A percentile compares a stretch with the other conserved stretches of the same genome.
Conservation (phyloP, 2,888 invertebrate species). For the Euproctis similis region DNA sequence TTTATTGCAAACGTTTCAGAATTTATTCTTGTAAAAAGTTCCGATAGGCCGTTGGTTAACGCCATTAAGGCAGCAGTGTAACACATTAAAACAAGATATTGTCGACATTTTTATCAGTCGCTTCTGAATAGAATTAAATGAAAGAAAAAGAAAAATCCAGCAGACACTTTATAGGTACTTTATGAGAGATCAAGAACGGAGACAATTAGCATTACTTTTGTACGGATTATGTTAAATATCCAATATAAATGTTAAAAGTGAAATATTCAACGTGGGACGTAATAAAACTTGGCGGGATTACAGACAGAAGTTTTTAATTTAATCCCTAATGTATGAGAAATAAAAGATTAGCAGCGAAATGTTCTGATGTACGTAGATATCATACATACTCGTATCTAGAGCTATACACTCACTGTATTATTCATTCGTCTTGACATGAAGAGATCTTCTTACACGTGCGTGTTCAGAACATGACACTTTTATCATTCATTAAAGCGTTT, state of each 20-base stretch:
- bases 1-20: no score
- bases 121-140: conserved; percentile 10
- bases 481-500: no score
- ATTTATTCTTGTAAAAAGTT: no score
- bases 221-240: conserved; percentile 48
- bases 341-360: conserved; percentile 19
- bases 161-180: conserved; percentile 6
- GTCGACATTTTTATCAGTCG: neutral
- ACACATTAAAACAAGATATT: conserved; percentile 7
- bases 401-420: conserved; percentile 30
- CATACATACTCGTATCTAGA: no score
- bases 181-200: conserved; percentile 10
- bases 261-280: conserved; percentile 31
- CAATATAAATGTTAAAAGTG: conserved; percentile 52
- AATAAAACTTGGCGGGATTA: conserved; percentile 45
- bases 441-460: conserved; percentile 13
- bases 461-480: conserved; percentile 16
- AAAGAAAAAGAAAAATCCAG: conserved; percentile 9
- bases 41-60: no score
- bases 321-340: conserved; percentile 34
- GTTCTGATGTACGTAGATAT: no score
- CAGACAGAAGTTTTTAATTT: conserved; percentile 43
- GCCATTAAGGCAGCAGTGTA: neutral
- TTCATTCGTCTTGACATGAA: conserved; percentile 20
- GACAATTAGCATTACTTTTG: conserved; percentile 16